phyloP scores from a whole-genome alignment of 2,797 vertebrate genomes.

The Lutjanus campechanus region DNA sequence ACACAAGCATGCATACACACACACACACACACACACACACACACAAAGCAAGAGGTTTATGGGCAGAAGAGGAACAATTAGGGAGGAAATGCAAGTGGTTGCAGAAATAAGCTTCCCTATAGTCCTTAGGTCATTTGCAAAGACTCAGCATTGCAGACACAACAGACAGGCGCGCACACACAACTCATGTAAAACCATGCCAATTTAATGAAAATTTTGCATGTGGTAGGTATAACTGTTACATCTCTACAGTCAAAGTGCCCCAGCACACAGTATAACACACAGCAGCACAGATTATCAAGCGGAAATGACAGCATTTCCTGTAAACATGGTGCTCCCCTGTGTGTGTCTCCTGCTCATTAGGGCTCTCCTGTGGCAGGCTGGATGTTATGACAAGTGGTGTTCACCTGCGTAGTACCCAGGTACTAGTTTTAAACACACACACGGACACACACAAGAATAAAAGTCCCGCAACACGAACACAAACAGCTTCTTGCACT shows the following conservation, averaged over 20 bases:
- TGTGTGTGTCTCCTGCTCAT: slow-evolving; percentile 49
- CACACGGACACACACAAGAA: background rate
- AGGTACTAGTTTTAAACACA: slow-evolving; percentile 18
- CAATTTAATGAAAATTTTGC: slow-evolving; percentile 19
- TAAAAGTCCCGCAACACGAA: background rate
- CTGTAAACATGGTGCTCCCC: slow-evolving; percentile 56
- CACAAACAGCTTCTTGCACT: background rate
- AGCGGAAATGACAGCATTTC: slow-evolving; percentile 53
- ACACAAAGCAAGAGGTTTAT: slow-evolving; percentile 36
- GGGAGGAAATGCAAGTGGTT: slow-evolving; percentile 64
- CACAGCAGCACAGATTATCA: slow-evolving; percentile 38
- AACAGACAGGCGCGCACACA: slow-evolving; percentile 34
- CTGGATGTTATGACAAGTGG: slow-evolving; percentile 25
- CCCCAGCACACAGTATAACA: slow-evolving; percentile 6
- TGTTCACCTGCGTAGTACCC: slow-evolving; percentile 36
- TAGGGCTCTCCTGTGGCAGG: slow-evolving; percentile 51
- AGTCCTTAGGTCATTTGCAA: slow-evolving; percentile 69
- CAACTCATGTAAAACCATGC: slow-evolving; percentile 20
- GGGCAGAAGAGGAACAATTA: slow-evolving; percentile 74
- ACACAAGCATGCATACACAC: background rate
- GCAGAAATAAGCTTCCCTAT: slow-evolving; percentile 71
- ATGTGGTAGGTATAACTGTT: slow-evolving; percentile 5
- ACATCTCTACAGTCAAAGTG: slow-evolving; percentile 15
- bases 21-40: slow-evolving; percentile 17
- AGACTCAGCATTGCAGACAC: slow-evolving; percentile 46